Evolutionary conservation across 2,797 vertebrate species (phyloP).

Genomic region (Sarcophilus harrisii): DNA sequence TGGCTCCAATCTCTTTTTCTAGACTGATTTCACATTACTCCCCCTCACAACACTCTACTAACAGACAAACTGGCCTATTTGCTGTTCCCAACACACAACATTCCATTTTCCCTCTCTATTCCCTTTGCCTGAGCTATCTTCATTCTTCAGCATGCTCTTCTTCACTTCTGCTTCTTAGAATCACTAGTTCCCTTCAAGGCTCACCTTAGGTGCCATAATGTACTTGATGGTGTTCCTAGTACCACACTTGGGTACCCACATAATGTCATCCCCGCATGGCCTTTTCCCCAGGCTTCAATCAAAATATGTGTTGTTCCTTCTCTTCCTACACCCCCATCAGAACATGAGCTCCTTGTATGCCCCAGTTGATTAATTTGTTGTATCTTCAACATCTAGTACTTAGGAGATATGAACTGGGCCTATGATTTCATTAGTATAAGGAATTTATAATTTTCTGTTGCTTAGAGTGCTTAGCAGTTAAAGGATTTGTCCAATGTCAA

Average conservation of each 20-base stretch:
- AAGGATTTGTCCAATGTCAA: neutral
- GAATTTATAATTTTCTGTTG: too few relatives aligned
- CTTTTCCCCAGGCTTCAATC: neutral
- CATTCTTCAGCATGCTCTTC: neutral
- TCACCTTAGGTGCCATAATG: neutral
- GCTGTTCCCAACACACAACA: neutral
- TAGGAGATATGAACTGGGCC: neutral
- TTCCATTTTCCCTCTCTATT: neutral
- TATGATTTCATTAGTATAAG: too few relatives aligned
- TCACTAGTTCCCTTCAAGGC: neutral
- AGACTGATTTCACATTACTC: neutral
- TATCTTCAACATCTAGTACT: too few relatives aligned
- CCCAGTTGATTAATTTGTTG: neutral
- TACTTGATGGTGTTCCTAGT: neutral
- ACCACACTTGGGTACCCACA: neutral
- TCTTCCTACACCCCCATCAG: neutral
- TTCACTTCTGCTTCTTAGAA: neutral
- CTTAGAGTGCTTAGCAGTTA: neutral
- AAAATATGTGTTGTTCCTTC: neutral
- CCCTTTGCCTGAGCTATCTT: neutral
- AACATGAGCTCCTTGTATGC: neutral
- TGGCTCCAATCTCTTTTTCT: neutral
- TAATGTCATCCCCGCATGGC: neutral
- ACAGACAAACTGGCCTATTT: neutral
- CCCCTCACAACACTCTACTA: neutral